phyloP scores from a whole-genome alignment of 1,140 invertebrate genomes.

The Lutraria rhynchaena region DNA sequence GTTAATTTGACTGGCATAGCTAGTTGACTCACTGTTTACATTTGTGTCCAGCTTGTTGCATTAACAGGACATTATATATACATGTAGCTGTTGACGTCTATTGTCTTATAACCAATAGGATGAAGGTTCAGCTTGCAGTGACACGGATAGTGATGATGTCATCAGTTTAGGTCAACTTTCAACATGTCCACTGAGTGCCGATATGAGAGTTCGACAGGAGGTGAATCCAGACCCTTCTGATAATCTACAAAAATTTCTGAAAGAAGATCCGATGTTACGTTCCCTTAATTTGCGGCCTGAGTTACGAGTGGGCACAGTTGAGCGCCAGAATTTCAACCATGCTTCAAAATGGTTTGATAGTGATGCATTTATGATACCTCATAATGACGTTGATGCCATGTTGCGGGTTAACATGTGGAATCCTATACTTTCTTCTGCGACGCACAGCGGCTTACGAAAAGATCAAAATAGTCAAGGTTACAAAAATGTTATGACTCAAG shows the following conservation, averaged over 20 bases:
- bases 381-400: constrained; percentile 44
- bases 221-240: neutral
- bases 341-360: constrained; percentile 18
- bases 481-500: constrained; percentile 33
- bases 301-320: neutral
- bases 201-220: neutral
- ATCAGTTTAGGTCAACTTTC: constrained; percentile 37
- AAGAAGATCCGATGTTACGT: constrained; percentile 28
- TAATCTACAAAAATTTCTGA: constrained; percentile 7
- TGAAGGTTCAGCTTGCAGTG: constrained; percentile 29
- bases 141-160: constrained; percentile 39
- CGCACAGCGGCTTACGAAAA: neutral
- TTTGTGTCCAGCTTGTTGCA: no score
- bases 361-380: neutral
- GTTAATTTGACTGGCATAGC: no score
- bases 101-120: constrained; percentile 1
- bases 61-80: no score
- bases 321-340: constrained; percentile 4
- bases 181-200: constrained; percentile 11
- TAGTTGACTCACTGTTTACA: no score
- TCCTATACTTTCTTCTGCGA: constrained; percentile 22
- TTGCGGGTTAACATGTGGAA: constrained; percentile 53
- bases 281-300: constrained; percentile 42
- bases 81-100: neutral
- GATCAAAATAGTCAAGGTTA: constrained; percentile 13